Conservation (phyloP, 2,113 vertebrate genomes). For the Pheucticus melanocephalus region DNA sequence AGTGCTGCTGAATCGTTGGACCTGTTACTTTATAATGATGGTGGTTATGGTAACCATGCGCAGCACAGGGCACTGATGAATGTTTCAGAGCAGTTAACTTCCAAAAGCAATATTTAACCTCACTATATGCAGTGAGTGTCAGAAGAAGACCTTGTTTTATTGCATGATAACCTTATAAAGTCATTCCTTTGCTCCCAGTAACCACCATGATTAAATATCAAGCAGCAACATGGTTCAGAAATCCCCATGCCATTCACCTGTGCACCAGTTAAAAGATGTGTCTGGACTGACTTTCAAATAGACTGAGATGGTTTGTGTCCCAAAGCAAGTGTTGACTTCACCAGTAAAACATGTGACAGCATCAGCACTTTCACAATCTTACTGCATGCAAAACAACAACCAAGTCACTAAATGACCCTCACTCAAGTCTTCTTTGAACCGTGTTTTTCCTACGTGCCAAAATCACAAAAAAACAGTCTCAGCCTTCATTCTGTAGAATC, state of each 20-base stretch:
- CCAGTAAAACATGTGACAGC: not conserved
- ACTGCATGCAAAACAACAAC: not conserved
- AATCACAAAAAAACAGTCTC: not conserved
- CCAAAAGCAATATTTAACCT: not conserved
- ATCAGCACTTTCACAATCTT: not conserved
- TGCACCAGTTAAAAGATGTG: not conserved
- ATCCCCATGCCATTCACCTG: not conserved
- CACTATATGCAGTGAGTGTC: fast-evolving
- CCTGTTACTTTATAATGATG: not conserved
- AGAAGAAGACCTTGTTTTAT: not conserved
- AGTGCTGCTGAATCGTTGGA: not conserved
- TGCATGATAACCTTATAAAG: not conserved
- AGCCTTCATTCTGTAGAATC: not conserved
- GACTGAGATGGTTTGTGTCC: not conserved
- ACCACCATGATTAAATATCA: not conserved
- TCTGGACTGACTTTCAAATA: not conserved
- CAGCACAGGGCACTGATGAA: not conserved
- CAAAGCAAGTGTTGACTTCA: not conserved
- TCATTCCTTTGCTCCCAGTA: not conserved
- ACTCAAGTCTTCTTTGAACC: not conserved
- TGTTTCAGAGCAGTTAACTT: not conserved
- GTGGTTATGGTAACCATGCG: not conserved
- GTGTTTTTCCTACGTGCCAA: not conserved
- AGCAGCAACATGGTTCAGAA: not conserved
- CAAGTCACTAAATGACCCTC: not conserved